phyloP scores from a whole-genome alignment of 1,140 invertebrate genomes.

The Cotesia vestalis region DNA sequence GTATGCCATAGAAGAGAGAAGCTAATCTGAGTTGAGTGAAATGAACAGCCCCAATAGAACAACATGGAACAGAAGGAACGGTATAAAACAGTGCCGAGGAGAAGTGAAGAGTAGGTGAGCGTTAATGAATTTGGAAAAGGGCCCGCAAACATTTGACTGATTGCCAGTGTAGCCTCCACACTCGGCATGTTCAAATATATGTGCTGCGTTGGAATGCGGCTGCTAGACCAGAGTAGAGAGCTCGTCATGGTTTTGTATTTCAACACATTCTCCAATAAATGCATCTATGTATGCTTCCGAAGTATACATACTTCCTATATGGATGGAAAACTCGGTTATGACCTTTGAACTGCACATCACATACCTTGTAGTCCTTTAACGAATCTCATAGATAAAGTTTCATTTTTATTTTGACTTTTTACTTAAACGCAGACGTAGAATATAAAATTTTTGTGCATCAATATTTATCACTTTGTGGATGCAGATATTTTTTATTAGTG shows the following conservation, averaged over 20 bases:
- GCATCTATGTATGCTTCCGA: neutral
- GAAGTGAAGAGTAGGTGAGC: neutral
- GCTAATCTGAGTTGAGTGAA: too few species aligned
- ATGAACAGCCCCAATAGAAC: too few species aligned
- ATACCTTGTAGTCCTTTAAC: neutral
- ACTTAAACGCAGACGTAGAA: slow-evolving; percentile 3
- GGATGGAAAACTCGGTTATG: slow-evolving; percentile 1
- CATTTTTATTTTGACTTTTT: too few species aligned
- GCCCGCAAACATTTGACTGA: slow-evolving; percentile 13
- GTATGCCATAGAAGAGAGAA: too few species aligned
- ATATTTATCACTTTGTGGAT: slow-evolving; percentile 16
- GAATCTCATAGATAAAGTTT: neutral
- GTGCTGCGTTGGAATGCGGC: too few species aligned
- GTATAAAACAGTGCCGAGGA: too few species aligned
- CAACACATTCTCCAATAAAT: neutral
- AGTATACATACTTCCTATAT: neutral
- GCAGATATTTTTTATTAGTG: slow-evolving; percentile 11
- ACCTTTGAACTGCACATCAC: neutral
- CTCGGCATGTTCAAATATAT: slow-evolving; percentile 11
- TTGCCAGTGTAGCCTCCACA: neutral
- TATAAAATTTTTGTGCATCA: slow-evolving; percentile 5
- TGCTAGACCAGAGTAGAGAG: neutral
- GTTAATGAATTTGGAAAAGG: slow-evolving; percentile 16
- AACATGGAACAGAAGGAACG: too few species aligned
- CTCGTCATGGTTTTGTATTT: neutral